phyloP scores from a whole-genome alignment of 2,888 invertebrate genomes.

The Pterostichus madidus region DNA sequence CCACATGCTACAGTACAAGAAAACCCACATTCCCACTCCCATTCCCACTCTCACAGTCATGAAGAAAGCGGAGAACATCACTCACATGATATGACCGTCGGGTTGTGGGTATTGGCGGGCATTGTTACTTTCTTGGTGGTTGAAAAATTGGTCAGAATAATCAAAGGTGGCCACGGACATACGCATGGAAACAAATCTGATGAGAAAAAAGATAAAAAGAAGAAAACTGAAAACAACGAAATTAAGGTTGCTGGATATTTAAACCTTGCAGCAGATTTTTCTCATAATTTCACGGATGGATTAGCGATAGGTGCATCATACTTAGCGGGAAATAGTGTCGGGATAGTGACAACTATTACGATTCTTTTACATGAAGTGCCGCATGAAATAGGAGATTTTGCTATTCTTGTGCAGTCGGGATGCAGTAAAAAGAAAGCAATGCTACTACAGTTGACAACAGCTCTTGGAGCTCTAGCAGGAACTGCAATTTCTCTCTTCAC shows the following conservation, averaged over 20 bases:
- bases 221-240: slow-evolving; percentile 76
- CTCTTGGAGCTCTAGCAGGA: slow-evolving; percentile 96
- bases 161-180: slow-evolving; percentile 92
- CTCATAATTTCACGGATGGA: slow-evolving; percentile 99
- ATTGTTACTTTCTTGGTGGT: slow-evolving; percentile 95
- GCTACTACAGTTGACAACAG: slow-evolving; percentile 95
- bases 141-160: slow-evolving; percentile 93
- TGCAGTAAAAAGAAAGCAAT: slow-evolving; percentile 96
- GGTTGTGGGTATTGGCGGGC: slow-evolving; percentile 95
- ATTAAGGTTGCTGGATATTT: slow-evolving; percentile 95
- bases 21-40: slow-evolving; percentile 76
- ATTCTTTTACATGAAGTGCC: slow-evolving; percentile 99
- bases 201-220: slow-evolving; percentile 70
- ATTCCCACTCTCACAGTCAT: slow-evolving; percentile 78
- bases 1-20: slow-evolving; percentile 92
- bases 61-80: slow-evolving; percentile 80
- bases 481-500: slow-evolving; percentile 92
- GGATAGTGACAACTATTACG: slow-evolving; percentile 95
- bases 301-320: slow-evolving; percentile 99
- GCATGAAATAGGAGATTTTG: slow-evolving; percentile 99
- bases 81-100: slow-evolving; percentile 91
- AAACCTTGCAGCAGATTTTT: slow-evolving; percentile 98
- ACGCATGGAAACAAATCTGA: slow-evolving; percentile 78
- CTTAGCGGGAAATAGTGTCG: slow-evolving; percentile 92
- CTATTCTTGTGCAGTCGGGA: slow-evolving; percentile 98